phyloP scores from a whole-genome alignment of 2,797 vertebrate species.

The Lepus oiostolus region DNA sequence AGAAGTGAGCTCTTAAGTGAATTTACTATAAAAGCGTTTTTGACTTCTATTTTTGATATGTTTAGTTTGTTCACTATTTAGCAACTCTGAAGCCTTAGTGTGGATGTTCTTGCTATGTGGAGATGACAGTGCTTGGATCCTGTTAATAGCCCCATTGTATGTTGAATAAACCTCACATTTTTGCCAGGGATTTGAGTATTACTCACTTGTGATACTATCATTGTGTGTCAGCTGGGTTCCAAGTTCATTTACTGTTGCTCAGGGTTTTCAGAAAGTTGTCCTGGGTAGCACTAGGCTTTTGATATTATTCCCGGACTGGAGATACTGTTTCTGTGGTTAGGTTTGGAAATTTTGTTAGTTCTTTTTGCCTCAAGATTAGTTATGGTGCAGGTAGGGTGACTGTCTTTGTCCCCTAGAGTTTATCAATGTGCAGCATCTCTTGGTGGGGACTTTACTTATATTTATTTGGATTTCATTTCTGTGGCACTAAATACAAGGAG shows the following conservation, averaged over 20 bases:
- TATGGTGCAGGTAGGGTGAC: not conserved
- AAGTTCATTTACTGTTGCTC: conserved; percentile 55
- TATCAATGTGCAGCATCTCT: conserved; percentile 16
- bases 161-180: conserved; percentile 71
- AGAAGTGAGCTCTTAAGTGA: conserved; percentile 39
- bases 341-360: conserved; percentile 65
- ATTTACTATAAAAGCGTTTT: conserved; percentile 51
- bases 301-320: conserved; percentile 31
- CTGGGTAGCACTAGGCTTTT: conserved; percentile 43
- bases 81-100: conserved; percentile 48
- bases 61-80: conserved; percentile 65
- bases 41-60: conserved; percentile 55
- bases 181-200: conserved; percentile 61
- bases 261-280: conserved; percentile 64
- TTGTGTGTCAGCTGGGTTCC: conserved; percentile 69
- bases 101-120: conserved; percentile 52
- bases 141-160: conserved; percentile 81
- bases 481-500: not conserved
- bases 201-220: conserved; percentile 70
- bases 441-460: not conserved
- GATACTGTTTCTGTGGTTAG: conserved; percentile 36
- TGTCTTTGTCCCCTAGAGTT: not conserved
- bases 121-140: conserved; percentile 68
- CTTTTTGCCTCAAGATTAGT: conserved; percentile 56
- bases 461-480: conserved; percentile 53